Base-by-base conservation (phyloP, 2,113 vertebrate species). In the Apodemus sylvaticus region DNA sequence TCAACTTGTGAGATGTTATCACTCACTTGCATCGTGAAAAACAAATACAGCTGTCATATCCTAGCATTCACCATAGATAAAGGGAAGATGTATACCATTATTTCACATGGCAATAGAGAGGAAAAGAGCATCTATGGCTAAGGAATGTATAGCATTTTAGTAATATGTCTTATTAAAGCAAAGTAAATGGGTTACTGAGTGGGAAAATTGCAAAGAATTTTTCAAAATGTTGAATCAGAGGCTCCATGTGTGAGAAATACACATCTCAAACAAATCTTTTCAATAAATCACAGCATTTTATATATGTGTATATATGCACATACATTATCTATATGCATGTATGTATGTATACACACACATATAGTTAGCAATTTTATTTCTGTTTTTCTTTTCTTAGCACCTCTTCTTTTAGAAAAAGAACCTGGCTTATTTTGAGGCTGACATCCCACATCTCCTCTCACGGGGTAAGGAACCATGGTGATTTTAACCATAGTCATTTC, bases 61-160 rank as follows among this genome's bases (percentile, higher is more conserved):
- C 96, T 98, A 98, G 96, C 93, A 96, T 95, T 97, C 91, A 97
- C 95, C 94, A 95, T 95, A 98, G 97, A 98, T 96, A 98, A 98
- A 98, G 96, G 98, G 97, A 98, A 98, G 98, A 98, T 97, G 64
- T 96, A 96, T 97, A 97, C 97, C 4, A 97, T 98, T 97, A 96
- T 98, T 97, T 97, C 98, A 96, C 90, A 70, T 66, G 96, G 89
- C 71, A 91, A 96, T 92, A 97, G 97, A 97, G 48, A 64, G 36
- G 22, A 96, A 71, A 88, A 97, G 74, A 92, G 34, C 90, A 39
- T 89, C 93, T 97, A 91, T 95, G 97, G 94, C 74, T 98, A 89
- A 93, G 55, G 64, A 78, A 94, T 90, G 53, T 87, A 90, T 31
- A 66, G 74, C 94, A 93, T 91, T 98, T 98, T 45, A 91, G n/a